Evolutionary conservation across 2,113 vertebrate genomes (phyloP), one percentile per base, ranked within the genome.

Genomic region (Salvelinus fontinalis): DNA sequence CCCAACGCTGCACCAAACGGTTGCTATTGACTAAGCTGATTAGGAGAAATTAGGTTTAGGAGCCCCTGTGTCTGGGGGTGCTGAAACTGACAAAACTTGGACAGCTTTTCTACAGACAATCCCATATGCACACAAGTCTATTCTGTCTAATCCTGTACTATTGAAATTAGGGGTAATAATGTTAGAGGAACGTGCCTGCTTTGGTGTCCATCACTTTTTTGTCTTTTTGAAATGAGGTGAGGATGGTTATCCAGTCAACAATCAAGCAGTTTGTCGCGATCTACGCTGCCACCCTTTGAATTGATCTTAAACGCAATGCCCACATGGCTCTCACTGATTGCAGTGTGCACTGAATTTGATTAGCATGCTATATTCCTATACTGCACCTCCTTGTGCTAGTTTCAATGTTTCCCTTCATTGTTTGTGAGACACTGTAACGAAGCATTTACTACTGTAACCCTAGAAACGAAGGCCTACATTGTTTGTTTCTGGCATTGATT

Each of bases 11-110:
- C 79, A 82, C 88, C 85, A 89, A 92, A 93, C 75, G 88, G 90
- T 91, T 92, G 89, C 88, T 88, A 89, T 92, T 93, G 90, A 89
- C 91, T 93, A 93, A 93, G 93, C 93, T 93, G 92, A 94, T 94
- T 94, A 94, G 87, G 85, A 87, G 85, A 93, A 93, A 92, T 91
- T 92, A 91, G 88, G 92, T 92, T 92, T 90, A 89, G 85, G 74
- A 84, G 89, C 89, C 39, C 87, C 85, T 89, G 84, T 88, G 89
- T 89, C 88, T 90, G 79, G 86, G 91, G 90, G 86, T 90, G 88
- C 89, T 85, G 87, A 85, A 91, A 91, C 87, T 90, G 92, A 88
- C 89, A 88, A 90, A 92, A 92, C 85, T 84, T 85, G 90, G 86
- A 90, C 88, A 89, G 88, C 87, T 91, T 90, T 88, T 80, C 83